Evolutionary conservation across 2,797 vertebrate species (phyloP), one percentile per base, ranked within the genome.

Genomic region (Chelon labrosus): DNA sequence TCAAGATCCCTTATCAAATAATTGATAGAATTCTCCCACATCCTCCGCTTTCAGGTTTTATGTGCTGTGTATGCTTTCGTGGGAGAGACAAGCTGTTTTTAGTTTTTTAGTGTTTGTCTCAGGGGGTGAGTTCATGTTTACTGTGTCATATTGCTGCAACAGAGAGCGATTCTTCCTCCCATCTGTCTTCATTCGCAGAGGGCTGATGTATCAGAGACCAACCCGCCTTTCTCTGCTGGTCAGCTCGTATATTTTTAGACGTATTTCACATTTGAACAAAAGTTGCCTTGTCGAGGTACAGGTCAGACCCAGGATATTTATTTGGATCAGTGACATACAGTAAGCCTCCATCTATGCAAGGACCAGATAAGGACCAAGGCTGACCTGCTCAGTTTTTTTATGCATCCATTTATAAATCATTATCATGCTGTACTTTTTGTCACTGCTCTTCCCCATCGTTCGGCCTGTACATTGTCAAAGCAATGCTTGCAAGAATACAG

Each of bases 1-100:
- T 85, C 67, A 49, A 73, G 84, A 84, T 87, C 73, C 20, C 74
- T 91, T 89, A 88, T 88, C 85, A 90, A 89, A 90, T 90, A 88
- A 89, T 85, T 81, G 83, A 89, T 85, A 70, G 68, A 77, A 75
- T 84, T 73, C 74, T 73, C 53, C 54, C 47, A 22, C 69, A 62
- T 42, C 14, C 52, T 41, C 0, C 3, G 10, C 50, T 56, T 64
- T 74, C 66, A 74, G 69, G 74, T 84, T 82, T 80, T 79, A 74
- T 82, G 67, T 59, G 46, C 53, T 56, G 37, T 66, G 38, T 68
- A 52, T 78, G 70, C 27, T 44, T 83, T 71, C 74, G 76, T 68
- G 62, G 9, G 64, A 65, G 51, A 38, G 61, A 53, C n/a, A 50
- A 57, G 63, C 20, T 62, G 38, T 80, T 35, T 56, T 74, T 31